Conservation (phyloP, 2,797 vertebrate species). For the Huso huso region DNA sequence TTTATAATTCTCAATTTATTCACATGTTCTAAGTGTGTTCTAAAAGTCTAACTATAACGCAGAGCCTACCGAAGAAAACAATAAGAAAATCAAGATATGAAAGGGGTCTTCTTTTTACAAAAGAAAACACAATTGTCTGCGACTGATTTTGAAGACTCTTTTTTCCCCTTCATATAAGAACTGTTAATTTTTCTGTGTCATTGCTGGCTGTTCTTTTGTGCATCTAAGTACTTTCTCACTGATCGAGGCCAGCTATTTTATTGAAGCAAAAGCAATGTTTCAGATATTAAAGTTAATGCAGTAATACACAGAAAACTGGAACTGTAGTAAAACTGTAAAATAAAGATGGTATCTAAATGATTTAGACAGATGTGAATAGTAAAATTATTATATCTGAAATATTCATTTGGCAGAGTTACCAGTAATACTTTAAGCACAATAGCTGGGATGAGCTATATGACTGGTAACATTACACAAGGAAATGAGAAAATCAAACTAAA, state of each 20-base stretch:
- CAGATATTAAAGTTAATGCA: conserved; percentile 27
- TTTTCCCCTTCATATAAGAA: conserved; percentile 51
- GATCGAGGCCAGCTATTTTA: conserved; percentile 36
- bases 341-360: conserved; percentile 29
- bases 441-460: conserved; percentile 65
- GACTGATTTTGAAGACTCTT: conserved; percentile 52
- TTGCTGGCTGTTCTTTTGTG: conserved; percentile 38
- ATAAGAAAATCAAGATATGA: conserved; percentile 65
- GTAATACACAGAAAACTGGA: conserved; percentile 23
- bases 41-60: conserved; percentile 52
- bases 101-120: conserved; percentile 76
- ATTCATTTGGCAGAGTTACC: conserved; percentile 35
- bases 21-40: conserved; percentile 83
- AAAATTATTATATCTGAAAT: conserved; percentile 35
- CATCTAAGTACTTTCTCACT: conserved; percentile 44
- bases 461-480: conserved; percentile 50
- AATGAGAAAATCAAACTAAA: conserved; percentile 43
- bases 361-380: conserved; percentile 29
- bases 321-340: conserved; percentile 30
- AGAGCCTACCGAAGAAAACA: conserved; percentile 53
- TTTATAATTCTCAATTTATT: conserved; percentile 98
- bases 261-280: conserved; percentile 34
- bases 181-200: conserved; percentile 14
- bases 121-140: conserved; percentile 68
- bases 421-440: conserved; percentile 84